Conservation (phyloP, 2,113 vertebrate genomes). For the Vicugna pacos region DNA sequence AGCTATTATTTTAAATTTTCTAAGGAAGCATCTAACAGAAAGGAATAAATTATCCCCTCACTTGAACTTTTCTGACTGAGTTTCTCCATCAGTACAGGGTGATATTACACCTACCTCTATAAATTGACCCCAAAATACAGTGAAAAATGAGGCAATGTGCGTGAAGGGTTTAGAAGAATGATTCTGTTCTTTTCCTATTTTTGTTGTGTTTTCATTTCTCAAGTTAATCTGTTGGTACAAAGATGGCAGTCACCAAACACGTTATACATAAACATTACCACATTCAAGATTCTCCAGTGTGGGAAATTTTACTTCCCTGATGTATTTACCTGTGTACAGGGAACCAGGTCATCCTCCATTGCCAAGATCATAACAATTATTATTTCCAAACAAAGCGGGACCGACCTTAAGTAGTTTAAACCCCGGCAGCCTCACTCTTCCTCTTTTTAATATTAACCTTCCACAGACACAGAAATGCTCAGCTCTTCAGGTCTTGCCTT, state of each 20-base stretch:
- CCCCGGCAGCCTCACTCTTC: not conserved
- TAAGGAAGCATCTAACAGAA: not conserved
- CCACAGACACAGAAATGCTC: not conserved
- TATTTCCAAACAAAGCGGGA: conserved; percentile 20
- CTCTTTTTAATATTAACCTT: not conserved
- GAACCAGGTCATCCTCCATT: not conserved
- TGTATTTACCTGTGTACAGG: not conserved
- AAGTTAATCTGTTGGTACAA: not conserved
- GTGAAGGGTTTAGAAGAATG: not conserved
- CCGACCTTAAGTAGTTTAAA: not conserved
- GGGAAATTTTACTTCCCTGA: not conserved
- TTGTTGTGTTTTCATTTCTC: conserved; percentile 12
- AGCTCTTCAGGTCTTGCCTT: not conserved
- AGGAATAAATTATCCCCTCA: not conserved
- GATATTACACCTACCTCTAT: not conserved
- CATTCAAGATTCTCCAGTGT: not conserved
- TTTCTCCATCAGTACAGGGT: not conserved
- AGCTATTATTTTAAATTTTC: conserved; percentile 26
- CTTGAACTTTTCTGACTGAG: not conserved
- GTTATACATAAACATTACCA: not conserved
- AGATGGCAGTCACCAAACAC: not conserved
- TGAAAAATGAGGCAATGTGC: not conserved
- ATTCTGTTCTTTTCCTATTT: not conserved
- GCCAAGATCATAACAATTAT: not conserved
- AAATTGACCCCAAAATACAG: not conserved